Evolutionary conservation across 2,113 vertebrate species (phyloP).

Genomic region (Sigmodon hispidus): DNA sequence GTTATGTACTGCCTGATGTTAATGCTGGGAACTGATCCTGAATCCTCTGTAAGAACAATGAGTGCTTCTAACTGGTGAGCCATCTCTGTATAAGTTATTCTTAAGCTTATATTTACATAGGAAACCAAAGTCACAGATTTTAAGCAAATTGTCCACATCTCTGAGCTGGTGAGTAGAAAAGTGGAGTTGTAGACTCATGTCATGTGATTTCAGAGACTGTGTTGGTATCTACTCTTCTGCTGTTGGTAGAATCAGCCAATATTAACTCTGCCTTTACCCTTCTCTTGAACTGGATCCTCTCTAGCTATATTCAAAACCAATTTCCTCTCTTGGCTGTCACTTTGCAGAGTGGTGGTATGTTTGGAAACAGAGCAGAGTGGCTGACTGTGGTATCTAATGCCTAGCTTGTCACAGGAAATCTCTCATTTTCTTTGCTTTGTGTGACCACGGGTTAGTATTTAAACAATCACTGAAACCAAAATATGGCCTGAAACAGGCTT

Average conservation of each 20-base stretch:
- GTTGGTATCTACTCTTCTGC: background rate
- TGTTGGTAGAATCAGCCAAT: background rate
- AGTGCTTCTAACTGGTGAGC: background rate
- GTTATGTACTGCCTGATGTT: background rate
- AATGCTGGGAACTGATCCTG: background rate
- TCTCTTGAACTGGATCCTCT: background rate
- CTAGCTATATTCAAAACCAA: background rate
- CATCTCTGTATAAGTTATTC: background rate
- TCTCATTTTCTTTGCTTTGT: slow-evolving; percentile 33
- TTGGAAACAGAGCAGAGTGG: background rate
- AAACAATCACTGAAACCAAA: slow-evolving; percentile 27
- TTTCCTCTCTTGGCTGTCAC: background rate
- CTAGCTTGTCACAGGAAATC: background rate
- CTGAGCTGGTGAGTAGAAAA: background rate
- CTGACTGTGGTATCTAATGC: background rate
- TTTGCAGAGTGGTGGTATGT: background rate
- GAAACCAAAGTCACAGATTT: background rate
- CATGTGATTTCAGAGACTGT: background rate
- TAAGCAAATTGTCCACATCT: background rate
- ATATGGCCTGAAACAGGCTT: background rate
- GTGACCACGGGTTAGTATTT: slow-evolving; percentile 22
- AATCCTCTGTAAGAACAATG: background rate
- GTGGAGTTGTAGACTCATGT: background rate
- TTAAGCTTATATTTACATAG: background rate
- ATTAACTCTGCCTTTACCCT: slow-evolving; percentile 1